phyloP scores from a whole-genome alignment of 2,888 invertebrate species.

The Prosopocoilus inquinatus region DNA sequence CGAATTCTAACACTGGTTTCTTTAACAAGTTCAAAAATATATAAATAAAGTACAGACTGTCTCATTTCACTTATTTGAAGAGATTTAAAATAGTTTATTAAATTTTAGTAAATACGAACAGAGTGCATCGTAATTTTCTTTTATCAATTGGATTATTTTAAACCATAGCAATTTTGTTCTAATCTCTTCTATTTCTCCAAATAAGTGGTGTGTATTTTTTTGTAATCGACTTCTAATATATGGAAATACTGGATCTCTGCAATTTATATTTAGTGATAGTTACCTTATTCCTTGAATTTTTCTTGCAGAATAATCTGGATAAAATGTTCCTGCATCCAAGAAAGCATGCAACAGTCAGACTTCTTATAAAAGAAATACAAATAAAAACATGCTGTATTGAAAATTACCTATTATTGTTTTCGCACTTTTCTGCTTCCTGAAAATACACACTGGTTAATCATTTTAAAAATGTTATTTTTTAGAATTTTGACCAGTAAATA shows the following conservation, averaged over 20 bases:
- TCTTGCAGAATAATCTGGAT: slow-evolving; percentile 42
- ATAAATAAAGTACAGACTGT: not conserved
- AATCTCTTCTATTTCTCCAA: too few species aligned
- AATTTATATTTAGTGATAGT: slow-evolving; percentile 7
- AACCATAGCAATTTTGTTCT: too few species aligned
- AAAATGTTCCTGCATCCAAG: slow-evolving; percentile 41
- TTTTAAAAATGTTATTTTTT: not conserved
- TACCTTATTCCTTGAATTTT: slow-evolving; percentile 37
- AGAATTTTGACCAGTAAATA: not conserved
- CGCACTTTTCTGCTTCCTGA: slow-evolving; percentile 14
- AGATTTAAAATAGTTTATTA: not conserved
- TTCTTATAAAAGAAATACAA: slow-evolving; percentile 9
- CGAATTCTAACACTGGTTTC: slow-evolving; percentile 48
- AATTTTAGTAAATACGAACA: too few species aligned
- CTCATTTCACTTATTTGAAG: not conserved
- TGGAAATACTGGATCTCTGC: too few species aligned
- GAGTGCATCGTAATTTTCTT: not conserved
- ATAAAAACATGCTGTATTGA: slow-evolving; percentile 1
- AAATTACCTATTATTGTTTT: slow-evolving; percentile 25
- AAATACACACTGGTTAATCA: slow-evolving; percentile 1
- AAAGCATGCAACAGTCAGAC: slow-evolving; percentile 34
- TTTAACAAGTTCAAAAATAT: slow-evolving; percentile 23
- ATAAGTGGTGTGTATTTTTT: too few species aligned
- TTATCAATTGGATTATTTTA: not conserved
- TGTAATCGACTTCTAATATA: too few species aligned